Evolutionary conservation across 1,140 invertebrate genomes (phyloP), one percentile per base, ranked within the genome.

Genomic region (Drosophila oshimai): DNA sequence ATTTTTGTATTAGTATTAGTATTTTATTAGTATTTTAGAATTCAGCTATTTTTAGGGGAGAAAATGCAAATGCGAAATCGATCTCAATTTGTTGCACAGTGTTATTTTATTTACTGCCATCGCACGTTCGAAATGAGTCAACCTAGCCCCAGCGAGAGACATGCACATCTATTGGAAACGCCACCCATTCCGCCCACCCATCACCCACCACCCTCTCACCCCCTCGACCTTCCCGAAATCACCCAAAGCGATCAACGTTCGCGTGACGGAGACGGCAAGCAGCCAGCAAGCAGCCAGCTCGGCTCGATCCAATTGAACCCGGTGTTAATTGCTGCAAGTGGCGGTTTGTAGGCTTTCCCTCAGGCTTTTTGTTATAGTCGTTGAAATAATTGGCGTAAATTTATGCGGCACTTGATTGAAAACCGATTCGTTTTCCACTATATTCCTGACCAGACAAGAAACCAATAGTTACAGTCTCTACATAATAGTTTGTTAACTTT

Each of bases 311-410:
- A 77, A 81, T 81, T 81, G 78, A 81, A 83, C 78, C 44, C 78
- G 12, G 47, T 77, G 78, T 81, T 83, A 81, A 81, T 73, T 83
- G 74, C 58, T 68, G 44, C 47, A 51, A 65, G 49, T 72, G 69
- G 60, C 37, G 51, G 34, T 28, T 54, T 73, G 47, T 28, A 12
- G 15, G 13, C 4, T 28, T 20, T 29, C 22, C 39, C 10, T n/a
- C 60, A 28, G 58, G 51, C 31, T 37, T 37, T 36, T 10, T 47
- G 24, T 57, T 47, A 9, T 44, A 42, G 29, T 15, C 54, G 10
- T 34, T 31, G 31, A 60, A 77, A 61, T 70, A 84, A 84, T 84
- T 83, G 78, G 50, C 74, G 37, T 55, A 77, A 76, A 83, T 83
- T 65, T 77, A 77, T 61, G 53, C 72, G 60, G 37, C 37, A 51